phyloP scores from a whole-genome alignment of 2,888 invertebrate species.

The Deilephila porcellus region DNA sequence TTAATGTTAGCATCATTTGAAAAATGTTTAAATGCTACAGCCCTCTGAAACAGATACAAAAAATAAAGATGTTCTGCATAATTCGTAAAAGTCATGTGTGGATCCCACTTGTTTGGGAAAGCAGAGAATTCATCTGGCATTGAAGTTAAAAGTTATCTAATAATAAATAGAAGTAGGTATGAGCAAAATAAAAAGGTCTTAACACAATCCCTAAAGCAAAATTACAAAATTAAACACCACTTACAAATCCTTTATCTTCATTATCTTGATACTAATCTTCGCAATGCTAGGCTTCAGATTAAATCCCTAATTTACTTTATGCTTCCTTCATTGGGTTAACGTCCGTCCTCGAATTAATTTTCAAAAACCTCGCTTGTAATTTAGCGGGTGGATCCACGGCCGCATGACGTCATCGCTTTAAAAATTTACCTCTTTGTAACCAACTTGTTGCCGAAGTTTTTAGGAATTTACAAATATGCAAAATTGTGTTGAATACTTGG shows the following conservation, averaged over 20 bases:
- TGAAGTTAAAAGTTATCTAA: too few relatives aligned
- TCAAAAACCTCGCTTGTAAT: constrained; percentile 9
- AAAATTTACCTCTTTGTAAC: neutral
- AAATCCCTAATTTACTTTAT: constrained; percentile 20
- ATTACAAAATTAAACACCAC: neutral
- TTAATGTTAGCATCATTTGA: too few relatives aligned
- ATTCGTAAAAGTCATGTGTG: too few relatives aligned
- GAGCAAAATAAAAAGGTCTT: too few relatives aligned
- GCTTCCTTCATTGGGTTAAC: neutral
- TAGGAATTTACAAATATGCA: neutral
- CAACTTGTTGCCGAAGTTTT: neutral
- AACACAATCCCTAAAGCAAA: too few relatives aligned
- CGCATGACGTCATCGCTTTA: neutral
- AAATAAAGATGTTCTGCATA: too few relatives aligned
- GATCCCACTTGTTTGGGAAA: too few relatives aligned
- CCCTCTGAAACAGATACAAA: too few relatives aligned
- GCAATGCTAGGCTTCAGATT: neutral
- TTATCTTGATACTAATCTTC: neutral
- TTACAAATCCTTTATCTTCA: neutral
- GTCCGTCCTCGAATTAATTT: constrained; percentile 21
- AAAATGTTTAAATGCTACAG: too few relatives aligned
- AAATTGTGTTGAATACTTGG: too few relatives aligned
- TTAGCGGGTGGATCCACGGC: constrained; percentile 8
- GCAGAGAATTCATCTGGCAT: too few relatives aligned
- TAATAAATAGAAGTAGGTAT: too few relatives aligned